A percentile compares a stretch with the other conserved stretches of the same genome.
These are phyloP conservation scores for Choristoneura rosaceana DNA, from an alignment of 2,888 invertebrate species.

Conservation along the genomic window DNA sequence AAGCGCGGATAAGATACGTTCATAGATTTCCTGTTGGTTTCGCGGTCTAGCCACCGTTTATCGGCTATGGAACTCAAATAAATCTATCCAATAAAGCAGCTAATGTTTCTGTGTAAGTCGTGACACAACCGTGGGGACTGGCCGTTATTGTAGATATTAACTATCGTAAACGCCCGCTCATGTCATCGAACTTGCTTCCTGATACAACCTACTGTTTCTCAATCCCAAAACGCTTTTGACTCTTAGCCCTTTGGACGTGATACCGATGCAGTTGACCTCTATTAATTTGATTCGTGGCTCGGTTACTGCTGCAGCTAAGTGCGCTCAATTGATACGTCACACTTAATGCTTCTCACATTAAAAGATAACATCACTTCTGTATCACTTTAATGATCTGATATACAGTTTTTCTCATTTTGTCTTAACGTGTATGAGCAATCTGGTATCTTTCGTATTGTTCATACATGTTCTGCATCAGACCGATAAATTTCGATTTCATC, in stretches of 20 bases:
- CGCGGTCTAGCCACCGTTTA: slow-evolving; percentile 78
- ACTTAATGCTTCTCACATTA: slow-evolving; percentile 42
- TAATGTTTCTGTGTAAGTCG: slow-evolving; percentile 74
- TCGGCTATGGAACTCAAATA: slow-evolving; percentile 75
- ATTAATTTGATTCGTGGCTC: slow-evolving; percentile 15
- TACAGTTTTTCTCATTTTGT: slow-evolving; percentile 24
- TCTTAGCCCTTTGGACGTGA: slow-evolving; percentile 16
- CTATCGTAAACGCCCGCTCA: slow-evolving; percentile 55
- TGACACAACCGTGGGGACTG: slow-evolving; percentile 72
- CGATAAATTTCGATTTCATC: slow-evolving; percentile 73
- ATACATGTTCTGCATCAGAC: slow-evolving; percentile 50
- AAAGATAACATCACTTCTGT: slow-evolving; percentile 45
- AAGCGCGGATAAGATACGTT: slow-evolving; percentile 75
- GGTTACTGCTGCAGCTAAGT: slow-evolving; percentile 13
- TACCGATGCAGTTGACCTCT: slow-evolving; percentile 27
- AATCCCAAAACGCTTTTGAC: slow-evolving; percentile 20
- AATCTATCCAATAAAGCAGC: slow-evolving; percentile 74
- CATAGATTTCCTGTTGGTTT: slow-evolving; percentile 80
- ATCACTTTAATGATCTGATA: slow-evolving; percentile 42
- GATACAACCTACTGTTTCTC: slow-evolving; percentile 39
- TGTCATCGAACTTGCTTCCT: slow-evolving; percentile 58
- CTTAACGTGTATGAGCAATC: slow-evolving; percentile 38
- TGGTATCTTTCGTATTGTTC: slow-evolving; percentile 49
- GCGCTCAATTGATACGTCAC: slow-evolving; percentile 38
- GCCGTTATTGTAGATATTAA: slow-evolving; percentile 61